Evolutionary conservation across 2,113 vertebrate species (phyloP).

Genomic region (Coptodon rendalli): DNA sequence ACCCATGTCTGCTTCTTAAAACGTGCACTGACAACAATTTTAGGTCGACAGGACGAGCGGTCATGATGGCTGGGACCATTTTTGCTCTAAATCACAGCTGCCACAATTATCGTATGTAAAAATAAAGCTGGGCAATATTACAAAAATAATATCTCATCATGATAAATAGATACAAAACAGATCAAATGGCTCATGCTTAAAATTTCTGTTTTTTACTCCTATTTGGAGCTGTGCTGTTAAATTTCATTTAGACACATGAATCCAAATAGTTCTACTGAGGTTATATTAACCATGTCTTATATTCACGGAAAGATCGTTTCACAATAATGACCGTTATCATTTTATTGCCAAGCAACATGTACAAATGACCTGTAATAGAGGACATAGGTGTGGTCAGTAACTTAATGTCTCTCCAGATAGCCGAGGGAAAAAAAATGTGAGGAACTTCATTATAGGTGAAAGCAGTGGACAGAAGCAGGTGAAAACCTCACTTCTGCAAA

Average conservation of each 20-base stretch:
- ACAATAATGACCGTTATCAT: background rate
- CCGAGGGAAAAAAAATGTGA: background rate
- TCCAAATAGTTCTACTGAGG: background rate
- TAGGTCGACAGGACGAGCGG: background rate
- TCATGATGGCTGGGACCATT: background rate
- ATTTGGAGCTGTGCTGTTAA: background rate
- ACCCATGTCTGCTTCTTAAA: background rate
- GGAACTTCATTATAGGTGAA: background rate
- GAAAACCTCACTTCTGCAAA: slow-evolving; percentile 4
- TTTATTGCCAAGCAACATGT: background rate
- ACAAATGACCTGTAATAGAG: background rate
- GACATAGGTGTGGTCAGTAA: background rate
- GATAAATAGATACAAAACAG: background rate
- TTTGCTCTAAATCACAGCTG: background rate
- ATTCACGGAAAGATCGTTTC: background rate
- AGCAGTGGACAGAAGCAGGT: background rate
- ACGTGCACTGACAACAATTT: background rate
- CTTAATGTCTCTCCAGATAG: background rate
- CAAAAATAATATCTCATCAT: background rate
- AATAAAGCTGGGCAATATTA: background rate
- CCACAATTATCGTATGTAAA: background rate
- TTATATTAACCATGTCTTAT: background rate
- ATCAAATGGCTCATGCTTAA: background rate
- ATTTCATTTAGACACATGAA: background rate
- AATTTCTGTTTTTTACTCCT: background rate